Conservation (phyloP, 2,888 invertebrate genomes). For the Escarpia spicata region DNA sequence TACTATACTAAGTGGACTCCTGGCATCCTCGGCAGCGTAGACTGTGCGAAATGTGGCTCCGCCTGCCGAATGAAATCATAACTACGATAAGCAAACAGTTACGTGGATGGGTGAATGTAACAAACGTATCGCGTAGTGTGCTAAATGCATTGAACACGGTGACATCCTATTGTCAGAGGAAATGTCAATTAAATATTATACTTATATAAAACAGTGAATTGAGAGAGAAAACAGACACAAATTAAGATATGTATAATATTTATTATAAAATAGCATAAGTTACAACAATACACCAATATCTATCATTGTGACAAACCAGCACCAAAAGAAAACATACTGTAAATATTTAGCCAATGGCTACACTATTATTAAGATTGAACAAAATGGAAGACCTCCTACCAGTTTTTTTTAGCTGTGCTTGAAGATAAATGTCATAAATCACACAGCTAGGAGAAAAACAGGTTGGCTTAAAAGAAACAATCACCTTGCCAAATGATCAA, state of each 20-base stretch:
- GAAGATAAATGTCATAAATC: no score
- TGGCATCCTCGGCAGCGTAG: neutral
- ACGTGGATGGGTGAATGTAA: no score
- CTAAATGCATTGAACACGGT: no score
- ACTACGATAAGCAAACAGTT: neutral
- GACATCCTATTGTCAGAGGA: no score
- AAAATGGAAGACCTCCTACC: no score
- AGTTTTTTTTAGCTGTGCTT: no score
- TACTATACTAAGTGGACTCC: neutral
- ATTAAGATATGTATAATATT: neutral
- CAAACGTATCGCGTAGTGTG: no score
- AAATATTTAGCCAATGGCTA: neutral
- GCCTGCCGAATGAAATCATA: neutral
- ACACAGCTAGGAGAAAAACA: no score
- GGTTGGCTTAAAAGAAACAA: no score
- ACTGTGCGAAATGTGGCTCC: neutral
- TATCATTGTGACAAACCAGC: neutral
- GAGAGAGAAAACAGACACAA: neutral
- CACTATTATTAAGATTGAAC: neutral
- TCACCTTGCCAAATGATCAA: neutral
- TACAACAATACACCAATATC: neutral
- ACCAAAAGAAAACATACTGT: neutral
- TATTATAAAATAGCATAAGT: neutral
- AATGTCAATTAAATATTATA: no score
- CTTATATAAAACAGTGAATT: no score